These are phyloP conservation scores for Zele albiditarsus DNA, from an alignment of 2,888 invertebrate genomes.

Conservation along the genomic window DNA sequence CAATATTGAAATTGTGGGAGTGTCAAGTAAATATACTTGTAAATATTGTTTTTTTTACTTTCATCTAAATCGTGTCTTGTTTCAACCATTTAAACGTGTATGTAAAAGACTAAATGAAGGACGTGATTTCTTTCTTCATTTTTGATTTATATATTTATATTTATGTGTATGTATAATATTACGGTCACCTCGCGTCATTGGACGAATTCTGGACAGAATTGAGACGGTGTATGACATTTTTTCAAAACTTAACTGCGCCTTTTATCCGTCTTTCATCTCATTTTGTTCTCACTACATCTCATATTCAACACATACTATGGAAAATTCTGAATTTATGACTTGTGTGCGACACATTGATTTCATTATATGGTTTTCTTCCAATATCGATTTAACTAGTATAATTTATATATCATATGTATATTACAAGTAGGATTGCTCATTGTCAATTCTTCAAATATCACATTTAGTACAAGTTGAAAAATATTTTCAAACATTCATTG, in stretches of 20 bases:
- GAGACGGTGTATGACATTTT: constrained; percentile 57
- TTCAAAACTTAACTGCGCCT: constrained; percentile 39
- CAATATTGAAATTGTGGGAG: constrained; percentile 50
- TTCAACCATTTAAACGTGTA: constrained; percentile 24
- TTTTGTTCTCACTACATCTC: constrained; percentile 42
- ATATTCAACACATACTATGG: constrained; percentile 60
- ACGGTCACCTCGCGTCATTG: constrained; percentile 61
- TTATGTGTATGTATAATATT: constrained; percentile 2
- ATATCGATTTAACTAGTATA: constrained; percentile 53
- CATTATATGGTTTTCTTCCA: constrained; percentile 56
- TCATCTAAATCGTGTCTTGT: constrained; percentile 41
- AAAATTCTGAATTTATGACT: constrained; percentile 62
- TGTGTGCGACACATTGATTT: constrained; percentile 69
- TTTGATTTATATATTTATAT: constrained; percentile 34
- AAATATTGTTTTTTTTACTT: constrained; percentile 39
- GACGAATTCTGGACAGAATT: constrained; percentile 67
- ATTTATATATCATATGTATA: constrained; percentile 62
- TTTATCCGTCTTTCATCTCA: constrained; percentile 41
- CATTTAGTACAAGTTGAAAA: constrained; percentile 73
- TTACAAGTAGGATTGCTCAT: constrained; percentile 73
- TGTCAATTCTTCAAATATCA: constrained; percentile 73
- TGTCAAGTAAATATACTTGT: constrained; percentile 4
- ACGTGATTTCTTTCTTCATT: neutral
- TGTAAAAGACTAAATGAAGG: constrained; percentile 42
- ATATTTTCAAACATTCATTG: constrained; percentile 73